Conservation (phyloP, 2,888 invertebrate genomes). For the Itoplectis maculator region DNA sequence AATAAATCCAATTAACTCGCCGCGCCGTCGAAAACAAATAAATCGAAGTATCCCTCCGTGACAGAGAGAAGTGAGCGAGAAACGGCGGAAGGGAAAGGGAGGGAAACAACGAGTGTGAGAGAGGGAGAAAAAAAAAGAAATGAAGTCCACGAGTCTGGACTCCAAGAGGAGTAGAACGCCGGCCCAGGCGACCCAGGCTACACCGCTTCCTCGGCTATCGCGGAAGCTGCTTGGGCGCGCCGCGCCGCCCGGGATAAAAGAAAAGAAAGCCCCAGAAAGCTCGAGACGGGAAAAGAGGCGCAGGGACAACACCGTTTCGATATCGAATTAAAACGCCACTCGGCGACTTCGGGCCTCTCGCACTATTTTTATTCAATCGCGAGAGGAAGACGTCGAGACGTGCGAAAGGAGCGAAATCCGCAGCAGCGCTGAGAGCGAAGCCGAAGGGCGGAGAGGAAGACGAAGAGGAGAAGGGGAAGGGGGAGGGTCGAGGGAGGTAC, state of each 20-base stretch:
- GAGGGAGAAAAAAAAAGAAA: neutral
- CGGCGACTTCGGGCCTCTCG: slow-evolving; percentile 20
- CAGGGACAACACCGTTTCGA: slow-evolving; percentile 46
- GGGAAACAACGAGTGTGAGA: neutral
- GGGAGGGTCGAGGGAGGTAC: slow-evolving; percentile 42
- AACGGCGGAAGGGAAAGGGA: neutral
- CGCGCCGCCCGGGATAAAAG: slow-evolving; percentile 25
- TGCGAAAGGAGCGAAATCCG: no score
- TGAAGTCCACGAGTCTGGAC: neutral
- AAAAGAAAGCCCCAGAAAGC: no score
- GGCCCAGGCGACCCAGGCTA: slow-evolving; percentile 1
- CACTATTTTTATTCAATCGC: slow-evolving; percentile 45
- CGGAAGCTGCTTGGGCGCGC: slow-evolving; percentile 34
- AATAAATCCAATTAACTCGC: slow-evolving; percentile 79
- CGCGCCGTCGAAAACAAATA: slow-evolving; percentile 77
- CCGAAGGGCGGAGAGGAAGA: neutral
- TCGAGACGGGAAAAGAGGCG: slow-evolving; percentile 26
- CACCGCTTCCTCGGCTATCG: slow-evolving; percentile 53
- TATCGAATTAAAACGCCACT: slow-evolving; percentile 53
- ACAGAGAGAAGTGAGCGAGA: slow-evolving; percentile 34
- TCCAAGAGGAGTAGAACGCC: slow-evolving; percentile 7
- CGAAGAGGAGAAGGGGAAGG: slow-evolving; percentile 32
- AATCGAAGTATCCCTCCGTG: slow-evolving; percentile 72
- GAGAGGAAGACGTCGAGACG: slow-evolving; percentile 25
- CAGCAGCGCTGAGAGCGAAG: no score